A percentile compares a stretch with the other conserved stretches of the same genome.
phyloP scores from a whole-genome alignment of 2,113 vertebrate genomes.

The Atractosteus spatula region DNA sequence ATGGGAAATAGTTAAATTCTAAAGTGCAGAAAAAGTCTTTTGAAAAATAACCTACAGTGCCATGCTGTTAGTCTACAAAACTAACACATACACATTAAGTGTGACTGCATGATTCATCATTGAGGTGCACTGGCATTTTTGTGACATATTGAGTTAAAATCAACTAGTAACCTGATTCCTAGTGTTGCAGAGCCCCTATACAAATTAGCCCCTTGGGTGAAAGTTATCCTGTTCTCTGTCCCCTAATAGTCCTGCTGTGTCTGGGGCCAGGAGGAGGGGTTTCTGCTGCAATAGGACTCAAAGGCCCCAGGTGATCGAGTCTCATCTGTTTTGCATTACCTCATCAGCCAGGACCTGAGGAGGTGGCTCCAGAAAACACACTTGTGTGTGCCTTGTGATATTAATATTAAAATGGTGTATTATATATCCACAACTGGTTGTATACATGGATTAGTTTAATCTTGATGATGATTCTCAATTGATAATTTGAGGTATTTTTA shows the following conservation, averaged over 20 bases:
- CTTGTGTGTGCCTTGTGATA: too few species aligned
- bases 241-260: slow-evolving; percentile 5
- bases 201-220: slow-evolving; percentile 31
- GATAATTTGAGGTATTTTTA: neutral
- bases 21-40: too few species aligned
- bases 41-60: too few species aligned
- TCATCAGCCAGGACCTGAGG: slow-evolving; percentile 14
- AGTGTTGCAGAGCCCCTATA: slow-evolving; percentile 32
- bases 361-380: neutral
- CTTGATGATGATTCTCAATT: slow-evolving; percentile 2
- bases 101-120: neutral
- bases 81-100: too few species aligned
- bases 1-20: too few species aligned
- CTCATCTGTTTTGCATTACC: slow-evolving; percentile 27
- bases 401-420: too few species aligned
- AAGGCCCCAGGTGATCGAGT: slow-evolving; percentile 10
- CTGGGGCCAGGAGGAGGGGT: neutral
- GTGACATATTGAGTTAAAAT: slow-evolving; percentile 12
- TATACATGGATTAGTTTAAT: slow-evolving; percentile 13
- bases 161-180: slow-evolving; percentile 30
- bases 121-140: neutral
- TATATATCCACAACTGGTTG: slow-evolving; percentile 13
- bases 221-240: slow-evolving; percentile 37
- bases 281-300: neutral
- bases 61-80: too few species aligned